A percentile compares a stretch with the other conserved stretches of the same genome.
These are phyloP conservation scores for Orussus abietinus DNA, from an alignment of 1,140 invertebrate species.

Conservation along the genomic window DNA sequence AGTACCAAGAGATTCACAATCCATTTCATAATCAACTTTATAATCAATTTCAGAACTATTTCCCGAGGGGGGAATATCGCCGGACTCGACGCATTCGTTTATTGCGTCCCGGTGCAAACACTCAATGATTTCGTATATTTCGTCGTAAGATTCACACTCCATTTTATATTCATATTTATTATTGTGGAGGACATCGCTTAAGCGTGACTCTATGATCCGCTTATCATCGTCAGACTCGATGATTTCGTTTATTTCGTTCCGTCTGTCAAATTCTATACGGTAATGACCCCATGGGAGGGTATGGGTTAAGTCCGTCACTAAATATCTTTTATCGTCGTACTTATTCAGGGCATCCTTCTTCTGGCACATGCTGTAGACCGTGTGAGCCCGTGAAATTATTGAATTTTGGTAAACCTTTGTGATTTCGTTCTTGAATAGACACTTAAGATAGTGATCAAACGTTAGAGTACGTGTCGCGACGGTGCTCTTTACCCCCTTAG, in stretches of 20 bases:
- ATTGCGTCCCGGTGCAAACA: too few relatives aligned
- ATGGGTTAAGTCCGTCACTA: neutral
- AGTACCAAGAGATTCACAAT: too few relatives aligned
- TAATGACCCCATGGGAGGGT: slow-evolving; percentile 3
- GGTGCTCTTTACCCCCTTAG: slow-evolving; percentile 16
- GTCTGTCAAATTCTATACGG: too few relatives aligned
- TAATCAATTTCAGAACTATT: too few relatives aligned
- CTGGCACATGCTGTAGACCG: slow-evolving; percentile 7
- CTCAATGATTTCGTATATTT: too few relatives aligned
- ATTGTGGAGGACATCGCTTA: neutral
- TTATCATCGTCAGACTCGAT: neutral
- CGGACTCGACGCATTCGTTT: too few relatives aligned
- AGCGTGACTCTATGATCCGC: neutral
- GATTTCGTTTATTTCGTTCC: neutral
- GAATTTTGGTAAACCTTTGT: neutral
- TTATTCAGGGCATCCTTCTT: slow-evolving; percentile 10
- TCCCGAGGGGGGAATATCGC: too few relatives aligned
- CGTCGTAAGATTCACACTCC: too few relatives aligned
- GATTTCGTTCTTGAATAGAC: neutral
- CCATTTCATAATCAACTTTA: too few relatives aligned
- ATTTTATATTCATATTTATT: slow-evolving; percentile 9
- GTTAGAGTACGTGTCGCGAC: slow-evolving; percentile 9
- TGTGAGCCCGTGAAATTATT: slow-evolving; percentile 2
- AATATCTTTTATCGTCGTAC: slow-evolving; percentile 6
- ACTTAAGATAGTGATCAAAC: slow-evolving; percentile 8